Base-by-base conservation (phyloP, 2,888 invertebrate species). In the Bellardia pandia region DNA sequence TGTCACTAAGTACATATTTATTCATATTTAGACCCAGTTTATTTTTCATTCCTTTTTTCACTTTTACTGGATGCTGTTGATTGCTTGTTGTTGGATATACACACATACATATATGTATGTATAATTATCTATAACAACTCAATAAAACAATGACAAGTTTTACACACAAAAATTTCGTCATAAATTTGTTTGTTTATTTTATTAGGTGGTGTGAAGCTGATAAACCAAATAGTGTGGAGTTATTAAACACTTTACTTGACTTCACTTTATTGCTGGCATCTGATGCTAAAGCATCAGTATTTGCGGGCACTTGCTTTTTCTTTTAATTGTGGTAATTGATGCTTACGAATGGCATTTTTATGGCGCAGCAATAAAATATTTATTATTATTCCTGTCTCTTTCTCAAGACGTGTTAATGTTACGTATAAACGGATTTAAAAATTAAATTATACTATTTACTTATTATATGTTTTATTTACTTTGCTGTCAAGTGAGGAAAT, bases 171-270 rank as follows among this genome's bases (percentile, higher is more conserved):
- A 23, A 62, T 71, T 80, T 72, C 16, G 2, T 5, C 48, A 60
- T 48, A 16, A 7, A 45, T 58, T 48, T 56, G 42, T 66, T 66
- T 42, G 42, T 45, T 66, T 16, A 16, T 71, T 64, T 33, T 7
- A 80, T n/a, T n/a, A n/a, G n/a, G n/a, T n/a, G 74, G 74, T 56
- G 80, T 81, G 80, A 81, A 80, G 33, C 16, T 72, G 64, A 72
- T 72, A 80, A 72, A 56, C 42, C 53, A 6, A 56, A 56, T 14
- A 16, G n/a, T 66, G 51, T 45, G 68, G 8, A 33, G n/a, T 48
- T 68, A 13, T 58, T 30, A 45, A 45, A 45, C 11, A 45, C 11
- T 13, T 45, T 13, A 11, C 9, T 45, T 11, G 11, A 45, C 37
- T 37, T 37, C 5, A 37, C 37, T 37, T 4, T 23, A 4, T 37